These are phyloP conservation scores for Hydropsyche tenuis DNA, from an alignment of 1,140 invertebrate genomes.

Conservation along the genomic window DNA sequence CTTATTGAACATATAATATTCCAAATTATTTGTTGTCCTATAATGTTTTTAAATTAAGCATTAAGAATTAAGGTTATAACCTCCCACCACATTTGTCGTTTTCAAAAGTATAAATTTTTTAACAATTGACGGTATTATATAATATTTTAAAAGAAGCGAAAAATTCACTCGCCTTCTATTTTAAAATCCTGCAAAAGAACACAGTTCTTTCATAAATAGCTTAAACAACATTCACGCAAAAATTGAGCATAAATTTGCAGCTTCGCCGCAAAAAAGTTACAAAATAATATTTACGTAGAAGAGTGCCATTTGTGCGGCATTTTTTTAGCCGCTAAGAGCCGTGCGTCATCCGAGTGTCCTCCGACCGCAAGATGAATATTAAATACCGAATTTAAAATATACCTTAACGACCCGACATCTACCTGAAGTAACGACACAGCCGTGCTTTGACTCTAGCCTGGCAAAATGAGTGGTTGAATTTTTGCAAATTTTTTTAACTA, in stretches of 20 bases:
- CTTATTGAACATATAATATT: no score
- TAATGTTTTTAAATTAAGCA: no score
- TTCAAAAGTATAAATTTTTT: no score
- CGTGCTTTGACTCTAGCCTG: background rate
- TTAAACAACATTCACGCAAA: no score
- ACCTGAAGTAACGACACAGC: background rate
- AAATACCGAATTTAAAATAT: conserved; percentile 17
- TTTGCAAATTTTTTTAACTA: no score
- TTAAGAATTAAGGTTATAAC: no score
- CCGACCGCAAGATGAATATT: conserved; percentile 28
- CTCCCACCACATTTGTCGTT: no score
- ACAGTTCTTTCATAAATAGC: conserved; percentile 1
- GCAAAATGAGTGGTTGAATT: background rate
- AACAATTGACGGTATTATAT: no score
- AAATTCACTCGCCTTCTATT: conserved; percentile 10
- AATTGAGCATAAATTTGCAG: background rate
- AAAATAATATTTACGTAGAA: no score
- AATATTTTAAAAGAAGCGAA: background rate
- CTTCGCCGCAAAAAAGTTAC: conserved; percentile 9
- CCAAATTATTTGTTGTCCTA: no score
- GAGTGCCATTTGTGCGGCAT: background rate
- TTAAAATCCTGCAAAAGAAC: conserved; percentile 6
- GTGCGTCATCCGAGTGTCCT: conserved; percentile 12
- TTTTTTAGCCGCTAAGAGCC: background rate
- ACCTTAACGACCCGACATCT: no score